Percentiles rank a stretch among this genome's conserved stretches.
Conservation (phyloP, 2,113 vertebrate genomes). For the Tetrao urogallus region DNA sequence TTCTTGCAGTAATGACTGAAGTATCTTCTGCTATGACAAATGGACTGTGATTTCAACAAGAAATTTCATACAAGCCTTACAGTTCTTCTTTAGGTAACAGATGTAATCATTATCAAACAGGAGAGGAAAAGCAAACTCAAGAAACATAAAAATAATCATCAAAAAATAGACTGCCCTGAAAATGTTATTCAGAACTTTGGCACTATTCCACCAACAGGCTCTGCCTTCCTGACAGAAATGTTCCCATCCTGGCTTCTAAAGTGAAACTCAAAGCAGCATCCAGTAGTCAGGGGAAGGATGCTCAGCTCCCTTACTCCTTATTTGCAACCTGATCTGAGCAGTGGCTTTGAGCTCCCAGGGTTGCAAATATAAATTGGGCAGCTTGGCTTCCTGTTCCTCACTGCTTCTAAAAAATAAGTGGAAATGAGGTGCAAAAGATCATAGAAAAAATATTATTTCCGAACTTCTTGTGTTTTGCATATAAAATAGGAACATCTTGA, state of each 20-base stretch:
- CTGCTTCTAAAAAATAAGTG: neutral
- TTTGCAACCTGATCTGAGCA: neutral
- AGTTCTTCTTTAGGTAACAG: neutral
- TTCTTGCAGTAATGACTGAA: neutral
- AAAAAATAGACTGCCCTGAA: neutral
- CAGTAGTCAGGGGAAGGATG: neutral
- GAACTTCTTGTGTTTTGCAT: neutral
- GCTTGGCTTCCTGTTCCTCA: neutral
- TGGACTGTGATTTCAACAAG: neutral
- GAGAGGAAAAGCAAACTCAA: neutral
- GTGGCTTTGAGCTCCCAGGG: neutral
- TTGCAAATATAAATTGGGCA: neutral
- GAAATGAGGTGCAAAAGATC: neutral
- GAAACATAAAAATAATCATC: neutral
- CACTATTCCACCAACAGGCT: neutral
- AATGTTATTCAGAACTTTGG: neutral
- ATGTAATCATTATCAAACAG: neutral
- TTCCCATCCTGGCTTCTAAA: neutral
- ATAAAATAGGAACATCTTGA: neutral
- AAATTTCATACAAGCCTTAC: neutral
- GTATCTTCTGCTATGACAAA: neutral
- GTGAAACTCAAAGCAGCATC: neutral
- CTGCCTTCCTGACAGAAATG: neutral
- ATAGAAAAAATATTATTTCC: neutral
- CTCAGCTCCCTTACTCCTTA: neutral